Conservation (phyloP, 2,888 invertebrate species). For the Melolontha melolontha region DNA sequence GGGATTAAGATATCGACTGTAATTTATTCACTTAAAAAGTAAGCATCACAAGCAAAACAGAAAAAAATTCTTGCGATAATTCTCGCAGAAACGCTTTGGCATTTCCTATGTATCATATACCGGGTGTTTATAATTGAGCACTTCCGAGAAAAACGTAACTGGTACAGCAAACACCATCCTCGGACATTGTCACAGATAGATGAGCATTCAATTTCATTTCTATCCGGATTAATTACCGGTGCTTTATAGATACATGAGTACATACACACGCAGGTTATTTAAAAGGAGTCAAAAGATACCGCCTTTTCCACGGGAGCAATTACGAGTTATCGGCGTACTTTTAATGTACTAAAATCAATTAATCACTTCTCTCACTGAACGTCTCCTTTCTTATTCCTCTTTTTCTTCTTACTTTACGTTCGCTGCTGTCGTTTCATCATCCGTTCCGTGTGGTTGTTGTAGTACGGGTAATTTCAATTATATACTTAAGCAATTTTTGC, state of each 20-base stretch:
- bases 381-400: neutral
- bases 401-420: too few species aligned
- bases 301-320: constrained; percentile 36
- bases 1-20: constrained; percentile 32
- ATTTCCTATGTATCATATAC: constrained; percentile 11
- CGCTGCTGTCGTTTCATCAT: too few species aligned
- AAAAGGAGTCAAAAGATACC: constrained; percentile 30
- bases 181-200: constrained; percentile 11
- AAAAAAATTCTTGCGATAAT: neutral
- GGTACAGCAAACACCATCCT: neutral
- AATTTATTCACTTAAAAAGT: constrained; percentile 32
- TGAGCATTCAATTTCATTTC: constrained; percentile 30
- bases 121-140: constrained; percentile 7
- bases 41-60: constrained; percentile 7
- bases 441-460: too few species aligned
- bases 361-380: constrained; percentile 14
- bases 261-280: constrained; percentile 31
- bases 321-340: constrained; percentile 35
- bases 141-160: constrained; percentile 10
- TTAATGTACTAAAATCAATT: constrained; percentile 35
- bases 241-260: constrained; percentile 24
- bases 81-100: neutral
- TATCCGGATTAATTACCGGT: constrained; percentile 28
- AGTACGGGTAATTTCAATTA: constrained; percentile 31
- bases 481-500: constrained; percentile 37